Evolutionary conservation across 2,888 invertebrate species (phyloP).

Genomic region (Nemotelus pantherinus): DNA sequence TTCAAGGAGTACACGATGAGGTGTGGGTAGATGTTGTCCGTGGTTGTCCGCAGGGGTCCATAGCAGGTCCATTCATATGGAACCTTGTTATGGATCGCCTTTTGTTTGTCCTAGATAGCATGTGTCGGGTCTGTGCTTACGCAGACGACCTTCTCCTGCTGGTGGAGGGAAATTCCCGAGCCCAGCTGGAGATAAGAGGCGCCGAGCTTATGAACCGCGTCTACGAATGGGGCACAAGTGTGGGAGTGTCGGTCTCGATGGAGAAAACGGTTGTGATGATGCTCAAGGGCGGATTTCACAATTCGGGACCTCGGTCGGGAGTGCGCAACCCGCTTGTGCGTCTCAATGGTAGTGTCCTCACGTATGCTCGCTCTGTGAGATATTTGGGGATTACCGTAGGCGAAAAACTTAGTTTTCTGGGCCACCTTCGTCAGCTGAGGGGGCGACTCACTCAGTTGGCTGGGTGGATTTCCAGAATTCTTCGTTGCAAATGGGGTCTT

Average conservation of each 20-base stretch:
- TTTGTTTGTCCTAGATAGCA: too few species aligned
- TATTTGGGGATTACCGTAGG: background rate
- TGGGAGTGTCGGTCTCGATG: background rate
- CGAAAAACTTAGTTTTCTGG: background rate
- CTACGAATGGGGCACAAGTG: background rate
- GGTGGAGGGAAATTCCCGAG: background rate
- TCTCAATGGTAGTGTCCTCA: background rate
- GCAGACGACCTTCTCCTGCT: slow-evolving; percentile 1
- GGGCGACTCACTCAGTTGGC: background rate
- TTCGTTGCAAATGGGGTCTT: background rate
- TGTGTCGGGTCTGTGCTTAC: background rate
- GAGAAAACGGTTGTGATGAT: background rate
- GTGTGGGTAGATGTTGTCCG: background rate
- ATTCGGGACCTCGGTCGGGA: too few species aligned
- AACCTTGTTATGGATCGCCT: background rate
- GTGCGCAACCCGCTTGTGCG: background rate
- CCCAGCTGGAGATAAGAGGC: too few species aligned
- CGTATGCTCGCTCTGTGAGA: background rate
- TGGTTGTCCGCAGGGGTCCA: slow-evolving; percentile 13
- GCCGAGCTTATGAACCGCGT: background rate
- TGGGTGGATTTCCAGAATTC: background rate
- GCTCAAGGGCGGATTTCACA: background rate
- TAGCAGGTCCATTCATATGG: background rate
- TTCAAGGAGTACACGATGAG: background rate
- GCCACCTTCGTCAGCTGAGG: background rate